phyloP scores from a whole-genome alignment of 2,888 invertebrate genomes.

The Autographa pulchrina region DNA sequence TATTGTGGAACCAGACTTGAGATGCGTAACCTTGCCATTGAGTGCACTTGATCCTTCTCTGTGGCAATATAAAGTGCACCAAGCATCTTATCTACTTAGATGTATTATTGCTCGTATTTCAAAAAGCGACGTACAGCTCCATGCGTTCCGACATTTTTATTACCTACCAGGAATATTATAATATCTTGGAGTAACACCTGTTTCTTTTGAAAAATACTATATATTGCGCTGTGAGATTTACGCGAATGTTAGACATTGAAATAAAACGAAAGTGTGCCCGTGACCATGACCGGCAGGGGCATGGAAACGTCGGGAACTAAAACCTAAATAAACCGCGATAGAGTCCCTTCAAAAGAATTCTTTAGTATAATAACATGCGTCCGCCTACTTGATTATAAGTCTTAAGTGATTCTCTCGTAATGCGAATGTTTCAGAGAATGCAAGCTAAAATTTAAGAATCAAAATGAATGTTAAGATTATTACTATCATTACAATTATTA shows the following conservation, averaged over 20 bases:
- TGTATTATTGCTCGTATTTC: not conserved
- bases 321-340: not conserved
- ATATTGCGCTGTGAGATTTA: no score
- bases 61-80: not conserved
- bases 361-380: no score
- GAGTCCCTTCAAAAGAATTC: no score
- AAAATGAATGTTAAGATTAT: no score
- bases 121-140: not conserved
- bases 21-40: not conserved
- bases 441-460: no score
- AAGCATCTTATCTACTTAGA: not conserved
- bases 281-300: no score
- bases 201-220: not conserved
- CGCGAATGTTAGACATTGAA: not conserved
- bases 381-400: no score
- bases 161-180: not conserved
- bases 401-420: no score
- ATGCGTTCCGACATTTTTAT: not conserved
- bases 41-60: not conserved
- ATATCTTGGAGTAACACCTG: not conserved
- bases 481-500: no score
- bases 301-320: not conserved
- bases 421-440: no score
- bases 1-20: not conserved
- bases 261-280: no score